Evolutionary conservation across 2,113 vertebrate species (phyloP).

Genomic region (Physeter macrocephalus): DNA sequence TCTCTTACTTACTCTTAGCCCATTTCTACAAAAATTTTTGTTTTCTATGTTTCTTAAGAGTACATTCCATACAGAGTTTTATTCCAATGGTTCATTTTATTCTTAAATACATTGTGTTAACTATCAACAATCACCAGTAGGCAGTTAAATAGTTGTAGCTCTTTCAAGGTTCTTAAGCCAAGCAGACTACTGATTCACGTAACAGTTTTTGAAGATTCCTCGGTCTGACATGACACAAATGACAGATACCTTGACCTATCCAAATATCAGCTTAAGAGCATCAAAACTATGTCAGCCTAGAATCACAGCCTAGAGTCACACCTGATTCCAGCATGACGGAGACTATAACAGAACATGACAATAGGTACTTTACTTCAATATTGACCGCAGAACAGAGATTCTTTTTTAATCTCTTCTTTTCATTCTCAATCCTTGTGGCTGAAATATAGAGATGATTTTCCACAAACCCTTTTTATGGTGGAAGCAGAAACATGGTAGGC

Average conservation of each 20-base stretch:
- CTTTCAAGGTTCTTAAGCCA: not conserved
- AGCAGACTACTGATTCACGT: not conserved
- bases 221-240: not conserved
- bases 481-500: not conserved
- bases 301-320: not conserved
- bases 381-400: not conserved
- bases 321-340: not conserved
- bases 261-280: not conserved
- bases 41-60: not conserved
- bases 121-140: not conserved
- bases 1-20: not conserved
- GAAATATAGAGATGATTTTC: not conserved
- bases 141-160: not conserved
- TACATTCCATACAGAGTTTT: not conserved
- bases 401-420: not conserved
- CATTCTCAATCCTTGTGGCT: not conserved
- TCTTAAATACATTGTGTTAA: not conserved
- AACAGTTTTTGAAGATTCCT: not conserved
- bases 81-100: not conserved
- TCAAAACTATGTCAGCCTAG: not conserved
- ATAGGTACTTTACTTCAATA: not conserved
- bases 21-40: not conserved
- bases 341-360: not conserved
- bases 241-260: not conserved
- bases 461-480: not conserved